Evolutionary conservation across 2,888 invertebrate species (phyloP).

Genomic region (Merodon equestris): DNA sequence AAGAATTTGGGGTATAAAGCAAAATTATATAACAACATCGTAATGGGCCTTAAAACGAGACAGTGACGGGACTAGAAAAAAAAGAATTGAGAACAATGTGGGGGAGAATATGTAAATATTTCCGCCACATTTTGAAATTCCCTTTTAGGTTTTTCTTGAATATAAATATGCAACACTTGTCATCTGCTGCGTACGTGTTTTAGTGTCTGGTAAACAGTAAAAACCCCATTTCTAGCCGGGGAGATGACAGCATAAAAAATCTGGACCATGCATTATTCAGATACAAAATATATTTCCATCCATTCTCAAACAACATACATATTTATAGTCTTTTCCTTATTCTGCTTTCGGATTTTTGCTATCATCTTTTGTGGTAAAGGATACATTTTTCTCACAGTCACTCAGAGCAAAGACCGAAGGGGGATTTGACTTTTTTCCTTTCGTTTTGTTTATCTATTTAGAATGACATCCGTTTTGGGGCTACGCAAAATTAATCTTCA

Average conservation of each 20-base stretch:
- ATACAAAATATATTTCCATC: conserved; percentile 49
- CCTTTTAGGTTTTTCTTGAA: conserved; percentile 23
- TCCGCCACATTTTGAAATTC: conserved; percentile 32
- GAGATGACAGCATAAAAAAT: conserved; percentile 47
- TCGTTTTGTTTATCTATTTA: background rate
- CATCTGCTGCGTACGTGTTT: conserved; percentile 6
- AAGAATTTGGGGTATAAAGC: too few species aligned
- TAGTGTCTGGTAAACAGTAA: background rate
- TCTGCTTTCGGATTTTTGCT: conserved; percentile 9
- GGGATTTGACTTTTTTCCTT: background rate
- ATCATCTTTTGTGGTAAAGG: too few species aligned
- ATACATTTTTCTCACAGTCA: conserved; percentile 25
- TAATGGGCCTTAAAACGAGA: conserved; percentile 55
- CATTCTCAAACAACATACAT: conserved; percentile 22
- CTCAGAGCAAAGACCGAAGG: conserved; percentile 17
- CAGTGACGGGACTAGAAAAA: too few species aligned
- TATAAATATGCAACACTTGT: conserved; percentile 56
- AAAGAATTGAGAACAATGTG: background rate
- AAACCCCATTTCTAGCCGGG: conserved; percentile 32
- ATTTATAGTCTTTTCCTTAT: conserved; percentile 20
- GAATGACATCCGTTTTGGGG: background rate
- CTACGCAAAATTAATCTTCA: background rate
- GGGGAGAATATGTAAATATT: conserved; percentile 37
- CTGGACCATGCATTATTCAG: conserved; percentile 58
- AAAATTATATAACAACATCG: conserved; percentile 49